Evolutionary conservation across 92 coral and sea anemone species (phyloP).

Genomic region (Parazoanthus darwini): DNA sequence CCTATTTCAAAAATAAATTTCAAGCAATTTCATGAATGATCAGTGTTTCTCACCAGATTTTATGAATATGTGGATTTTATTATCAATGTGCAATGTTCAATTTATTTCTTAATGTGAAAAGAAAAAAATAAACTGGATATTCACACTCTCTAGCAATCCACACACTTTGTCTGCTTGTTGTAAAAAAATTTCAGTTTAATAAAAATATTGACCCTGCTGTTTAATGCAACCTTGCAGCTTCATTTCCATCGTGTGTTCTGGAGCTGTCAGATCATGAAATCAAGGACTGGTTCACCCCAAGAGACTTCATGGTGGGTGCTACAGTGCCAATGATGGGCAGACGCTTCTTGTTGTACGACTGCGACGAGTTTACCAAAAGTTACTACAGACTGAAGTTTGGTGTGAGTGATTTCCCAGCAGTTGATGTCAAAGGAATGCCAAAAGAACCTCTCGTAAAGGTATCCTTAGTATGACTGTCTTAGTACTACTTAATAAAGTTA

Average conservation of each 20-base stretch:
- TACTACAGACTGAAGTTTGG: constrained; percentile 88
- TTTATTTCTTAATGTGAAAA: too few species aligned
- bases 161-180: too few species aligned
- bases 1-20: too few species aligned
- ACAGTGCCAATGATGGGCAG: constrained; percentile 91
- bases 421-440: constrained; percentile 74
- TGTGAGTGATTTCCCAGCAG: constrained; percentile 70
- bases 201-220: neutral
- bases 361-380: constrained; percentile 94
- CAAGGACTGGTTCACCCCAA: constrained; percentile 96
- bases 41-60: neutral
- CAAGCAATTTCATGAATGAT: too few species aligned
- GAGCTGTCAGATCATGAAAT: constrained; percentile 96
- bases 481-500: neutral
- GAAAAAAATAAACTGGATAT: neutral
- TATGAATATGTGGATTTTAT: too few species aligned
- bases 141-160: neutral
- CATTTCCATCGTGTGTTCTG: constrained; percentile 92
- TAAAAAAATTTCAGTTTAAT: neutral
- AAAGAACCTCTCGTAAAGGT: constrained; percentile 74
- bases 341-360: constrained; percentile 83
- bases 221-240: constrained; percentile 58
- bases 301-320: constrained; percentile 91
- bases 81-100: neutral
- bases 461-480: neutral